These are phyloP conservation scores for Meiosimyza platycephala DNA, from an alignment of 2,888 invertebrate species.

Conservation along the genomic window DNA sequence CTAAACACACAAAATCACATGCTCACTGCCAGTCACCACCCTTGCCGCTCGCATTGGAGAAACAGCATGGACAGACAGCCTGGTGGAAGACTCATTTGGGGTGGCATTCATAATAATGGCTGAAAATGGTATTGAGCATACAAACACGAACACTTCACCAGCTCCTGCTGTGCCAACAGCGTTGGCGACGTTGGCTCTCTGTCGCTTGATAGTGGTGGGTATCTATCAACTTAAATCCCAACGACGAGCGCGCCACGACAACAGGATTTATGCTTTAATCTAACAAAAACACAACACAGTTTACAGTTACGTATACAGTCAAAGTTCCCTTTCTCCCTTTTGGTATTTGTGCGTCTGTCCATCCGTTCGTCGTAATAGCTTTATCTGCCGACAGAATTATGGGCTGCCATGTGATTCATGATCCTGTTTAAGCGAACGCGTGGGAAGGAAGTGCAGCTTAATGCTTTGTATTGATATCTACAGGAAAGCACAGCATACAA, in stretches of 20 bases:
- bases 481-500: background rate
- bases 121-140: conserved; percentile 42
- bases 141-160: conserved; percentile 37
- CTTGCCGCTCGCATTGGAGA: conserved; percentile 1
- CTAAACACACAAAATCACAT: conserved; percentile 36
- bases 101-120: conserved; percentile 58
- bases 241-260: conserved; percentile 18
- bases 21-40: conserved; percentile 43
- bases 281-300: conserved; percentile 48
- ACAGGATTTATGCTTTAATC: conserved; percentile 50
- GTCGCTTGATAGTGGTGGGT: conserved; percentile 29
- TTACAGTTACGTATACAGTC: background rate
- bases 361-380: conserved; percentile 59
- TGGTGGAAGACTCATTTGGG: conserved; percentile 52
- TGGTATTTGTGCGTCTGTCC: background rate
- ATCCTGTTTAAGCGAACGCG: conserved; percentile 43
- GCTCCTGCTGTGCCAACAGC: conserved; percentile 32
- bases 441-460: conserved; percentile 31
- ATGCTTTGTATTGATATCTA: conserved; percentile 4
- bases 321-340: background rate
- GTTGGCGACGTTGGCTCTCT: background rate
- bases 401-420: conserved; percentile 63
- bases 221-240: conserved; percentile 19
- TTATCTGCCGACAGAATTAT: conserved; percentile 66
- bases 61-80: conserved; percentile 37